phyloP scores from a whole-genome alignment of 2,797 vertebrate genomes.

The Sphenodon punctatus region DNA sequence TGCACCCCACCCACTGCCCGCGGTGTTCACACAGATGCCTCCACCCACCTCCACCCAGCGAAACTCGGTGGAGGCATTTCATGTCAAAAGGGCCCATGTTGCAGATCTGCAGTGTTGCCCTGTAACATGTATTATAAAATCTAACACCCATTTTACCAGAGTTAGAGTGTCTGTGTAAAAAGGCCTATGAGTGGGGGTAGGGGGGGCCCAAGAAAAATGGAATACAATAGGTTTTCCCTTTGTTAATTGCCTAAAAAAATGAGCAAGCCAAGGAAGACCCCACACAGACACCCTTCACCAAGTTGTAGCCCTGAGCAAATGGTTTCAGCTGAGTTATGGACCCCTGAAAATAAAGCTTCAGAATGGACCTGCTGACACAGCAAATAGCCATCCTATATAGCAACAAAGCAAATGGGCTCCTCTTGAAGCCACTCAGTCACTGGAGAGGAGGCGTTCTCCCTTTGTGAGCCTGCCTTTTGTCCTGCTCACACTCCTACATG shows the following conservation, averaged over 20 bases:
- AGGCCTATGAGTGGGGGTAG: too few relatives aligned
- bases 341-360: constrained; percentile 3
- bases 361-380: constrained; percentile 3
- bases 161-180: too few relatives aligned
- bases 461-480: constrained; percentile 47
- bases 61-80: too few relatives aligned
- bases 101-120: too few relatives aligned
- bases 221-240: constrained; percentile 14
- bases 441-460: constrained; percentile 8
- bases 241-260: constrained; percentile 27
- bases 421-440: background rate
- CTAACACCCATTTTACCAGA: too few relatives aligned
- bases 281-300: background rate
- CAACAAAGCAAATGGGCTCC: background rate
- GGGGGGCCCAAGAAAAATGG: too few relatives aligned
- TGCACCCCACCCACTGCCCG: too few relatives aligned
- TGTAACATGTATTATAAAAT: too few relatives aligned
- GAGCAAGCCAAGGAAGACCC: background rate
- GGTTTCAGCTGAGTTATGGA: constrained; percentile 26
- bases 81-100: too few relatives aligned
- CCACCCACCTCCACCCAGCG: too few relatives aligned
- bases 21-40: too few relatives aligned
- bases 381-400: background rate
- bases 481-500: constrained; percentile 13
- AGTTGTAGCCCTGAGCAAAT: background rate